A percentile compares a stretch with the other conserved stretches of the same genome.
These are phyloP conservation scores for Halcyon badia DNA, from an alignment of 2,797 vertebrate species.

Conservation along the genomic window DNA sequence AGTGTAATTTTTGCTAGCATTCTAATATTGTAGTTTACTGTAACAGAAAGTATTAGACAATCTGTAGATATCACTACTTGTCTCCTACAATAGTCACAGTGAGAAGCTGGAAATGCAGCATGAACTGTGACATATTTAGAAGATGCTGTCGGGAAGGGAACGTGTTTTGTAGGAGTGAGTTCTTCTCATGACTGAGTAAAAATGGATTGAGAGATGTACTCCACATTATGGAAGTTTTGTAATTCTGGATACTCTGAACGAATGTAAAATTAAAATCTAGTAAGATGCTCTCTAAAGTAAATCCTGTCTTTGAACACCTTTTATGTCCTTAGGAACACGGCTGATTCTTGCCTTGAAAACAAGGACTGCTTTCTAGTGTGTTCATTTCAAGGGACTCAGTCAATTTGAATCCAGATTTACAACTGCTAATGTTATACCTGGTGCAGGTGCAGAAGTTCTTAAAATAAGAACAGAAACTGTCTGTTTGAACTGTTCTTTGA, in stretches of 20 bases:
- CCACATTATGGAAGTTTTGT: background rate
- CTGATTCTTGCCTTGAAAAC: constrained; percentile 27
- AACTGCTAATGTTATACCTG: background rate
- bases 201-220: background rate
- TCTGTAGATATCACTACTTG: background rate
- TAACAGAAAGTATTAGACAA: background rate
- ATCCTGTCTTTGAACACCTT: constrained; percentile 24
- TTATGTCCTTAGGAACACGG: background rate
- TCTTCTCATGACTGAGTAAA: background rate
- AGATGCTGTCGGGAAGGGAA: background rate
- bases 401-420: constrained; percentile 12
- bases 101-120: background rate
- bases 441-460: background rate
- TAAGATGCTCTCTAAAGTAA: constrained; percentile 22
- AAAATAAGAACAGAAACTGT: background rate
- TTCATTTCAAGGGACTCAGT: background rate
- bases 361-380: background rate
- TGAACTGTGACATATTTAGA: background rate
- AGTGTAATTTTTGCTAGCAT: background rate
- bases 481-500: background rate
- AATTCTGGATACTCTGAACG: constrained; percentile 28
- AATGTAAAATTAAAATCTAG: constrained; percentile 47
- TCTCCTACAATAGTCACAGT: background rate
- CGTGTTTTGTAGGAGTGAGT: background rate
- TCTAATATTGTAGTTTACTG: background rate